Conservation (phyloP, 2,113 vertebrate species). For the Jacana jacana region DNA sequence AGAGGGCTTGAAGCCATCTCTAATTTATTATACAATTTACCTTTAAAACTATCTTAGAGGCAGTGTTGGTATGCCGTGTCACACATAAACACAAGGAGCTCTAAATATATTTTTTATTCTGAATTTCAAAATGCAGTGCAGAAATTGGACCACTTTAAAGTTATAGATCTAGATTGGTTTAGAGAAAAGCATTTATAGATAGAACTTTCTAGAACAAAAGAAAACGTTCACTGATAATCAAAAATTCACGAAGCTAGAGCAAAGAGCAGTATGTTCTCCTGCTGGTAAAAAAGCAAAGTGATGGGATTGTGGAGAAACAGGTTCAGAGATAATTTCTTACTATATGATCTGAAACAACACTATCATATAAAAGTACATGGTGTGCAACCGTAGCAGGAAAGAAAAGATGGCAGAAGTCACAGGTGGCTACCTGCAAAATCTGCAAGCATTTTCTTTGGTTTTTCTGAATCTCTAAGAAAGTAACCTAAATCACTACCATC, state of each 20-base stretch:
- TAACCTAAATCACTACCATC: not conserved
- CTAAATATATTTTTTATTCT: not conserved
- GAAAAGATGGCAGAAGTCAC: not conserved
- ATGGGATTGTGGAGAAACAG: not conserved
- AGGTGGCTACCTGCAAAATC: not conserved
- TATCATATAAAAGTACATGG: not conserved
- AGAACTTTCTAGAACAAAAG: not conserved
- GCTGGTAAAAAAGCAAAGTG: not conserved
- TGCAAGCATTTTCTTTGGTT: not conserved
- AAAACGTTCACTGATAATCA: not conserved
- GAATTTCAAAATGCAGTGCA: not conserved
- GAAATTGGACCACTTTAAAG: not conserved
- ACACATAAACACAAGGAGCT: not conserved
- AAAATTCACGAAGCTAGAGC: not conserved
- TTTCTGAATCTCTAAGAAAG: not conserved
- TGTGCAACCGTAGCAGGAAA: not conserved
- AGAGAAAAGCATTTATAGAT: not conserved
- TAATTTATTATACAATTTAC: not conserved
- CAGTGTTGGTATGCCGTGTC: not conserved
- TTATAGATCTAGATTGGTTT: not conserved
- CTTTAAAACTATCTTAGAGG: not conserved
- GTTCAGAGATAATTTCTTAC: too few species aligned
- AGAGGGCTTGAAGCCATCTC: not conserved
- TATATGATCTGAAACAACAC: not conserved
- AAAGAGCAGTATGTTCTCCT: not conserved